phyloP scores from a whole-genome alignment of 2,888 invertebrate species.

The Mantis religiosa region DNA sequence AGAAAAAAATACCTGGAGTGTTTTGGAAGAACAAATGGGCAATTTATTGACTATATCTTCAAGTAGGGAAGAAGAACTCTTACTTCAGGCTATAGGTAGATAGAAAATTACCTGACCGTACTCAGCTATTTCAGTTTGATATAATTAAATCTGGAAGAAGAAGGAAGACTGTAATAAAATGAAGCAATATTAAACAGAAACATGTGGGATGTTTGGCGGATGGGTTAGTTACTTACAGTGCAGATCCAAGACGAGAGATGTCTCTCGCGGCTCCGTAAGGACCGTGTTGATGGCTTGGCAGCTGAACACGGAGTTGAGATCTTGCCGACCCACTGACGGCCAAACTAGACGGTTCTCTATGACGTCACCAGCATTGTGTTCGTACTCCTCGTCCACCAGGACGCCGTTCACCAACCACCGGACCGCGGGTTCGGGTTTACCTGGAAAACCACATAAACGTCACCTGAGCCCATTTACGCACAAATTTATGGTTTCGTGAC shows the following conservation, averaged over 20 bases:
- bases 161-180: neutral
- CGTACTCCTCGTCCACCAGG: conserved; percentile 75
- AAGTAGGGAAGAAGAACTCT: too few relatives aligned
- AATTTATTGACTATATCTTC: too few relatives aligned
- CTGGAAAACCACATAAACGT: conserved; percentile 43
- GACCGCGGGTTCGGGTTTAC: conserved; percentile 76
- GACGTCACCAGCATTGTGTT: conserved; percentile 79
- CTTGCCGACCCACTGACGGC: conserved; percentile 69
- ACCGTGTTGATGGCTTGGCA: conserved; percentile 84
- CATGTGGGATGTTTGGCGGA: too few relatives aligned
- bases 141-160: neutral
- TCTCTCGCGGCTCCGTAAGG: conserved; percentile 73
- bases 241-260: conserved; percentile 71
- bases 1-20: too few relatives aligned
- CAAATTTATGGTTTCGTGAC: neutral
- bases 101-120: too few relatives aligned
- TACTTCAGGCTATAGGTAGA: too few relatives aligned
- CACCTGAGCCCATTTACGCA: neutral
- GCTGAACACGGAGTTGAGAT: conserved; percentile 81
- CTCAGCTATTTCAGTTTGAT: too few relatives aligned
- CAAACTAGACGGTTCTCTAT: conserved; percentile 76
- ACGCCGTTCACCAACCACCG: conserved; percentile 80
- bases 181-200: too few relatives aligned
- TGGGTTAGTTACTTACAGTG: conserved; percentile 60
- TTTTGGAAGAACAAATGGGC: too few relatives aligned